Evolutionary conservation across 2,797 vertebrate genomes (phyloP).

Genomic region (Sebastes hubbsi): DNA sequence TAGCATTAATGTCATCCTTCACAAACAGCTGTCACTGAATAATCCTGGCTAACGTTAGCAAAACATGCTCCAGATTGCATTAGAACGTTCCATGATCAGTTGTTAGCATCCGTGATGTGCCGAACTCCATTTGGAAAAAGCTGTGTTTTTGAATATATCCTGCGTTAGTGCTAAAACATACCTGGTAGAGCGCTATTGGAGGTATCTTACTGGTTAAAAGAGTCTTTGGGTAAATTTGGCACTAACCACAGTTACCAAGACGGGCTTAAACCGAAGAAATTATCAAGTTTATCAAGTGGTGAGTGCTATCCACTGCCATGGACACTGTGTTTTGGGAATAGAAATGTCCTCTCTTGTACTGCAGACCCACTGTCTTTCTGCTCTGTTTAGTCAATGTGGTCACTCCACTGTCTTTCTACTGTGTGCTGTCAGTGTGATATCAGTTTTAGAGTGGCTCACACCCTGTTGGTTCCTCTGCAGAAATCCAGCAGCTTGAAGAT

Average conservation of each 20-base stretch:
- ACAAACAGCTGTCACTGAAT: not conserved
- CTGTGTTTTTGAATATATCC: accelerated
- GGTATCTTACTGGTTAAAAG: accelerated
- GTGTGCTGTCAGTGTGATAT: not conserved
- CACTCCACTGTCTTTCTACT: no score
- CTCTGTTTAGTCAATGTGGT: not conserved
- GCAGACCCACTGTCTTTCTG: not conserved
- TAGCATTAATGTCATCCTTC: not conserved
- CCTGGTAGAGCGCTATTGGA: accelerated
- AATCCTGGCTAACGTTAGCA: not conserved
- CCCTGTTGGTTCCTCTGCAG: not conserved
- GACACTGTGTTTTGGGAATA: not conserved
- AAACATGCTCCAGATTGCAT: not conserved
- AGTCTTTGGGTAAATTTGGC: not conserved
- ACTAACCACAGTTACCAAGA: accelerated
- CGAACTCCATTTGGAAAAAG: not conserved
- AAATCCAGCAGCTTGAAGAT: constrained; percentile 48
- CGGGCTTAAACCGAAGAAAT: not conserved
- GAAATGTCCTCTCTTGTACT: not conserved
- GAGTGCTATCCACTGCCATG: no score
- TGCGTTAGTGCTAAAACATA: accelerated
- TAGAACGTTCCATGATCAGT: not conserved
- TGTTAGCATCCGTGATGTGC: not conserved
- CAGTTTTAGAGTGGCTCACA: not conserved
- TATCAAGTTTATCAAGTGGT: accelerated